Percentiles rank a stretch among this genome's conserved stretches.
Evolutionary conservation across 1,140 invertebrate species (phyloP).

Genomic region (Brachionus manjavacas): DNA sequence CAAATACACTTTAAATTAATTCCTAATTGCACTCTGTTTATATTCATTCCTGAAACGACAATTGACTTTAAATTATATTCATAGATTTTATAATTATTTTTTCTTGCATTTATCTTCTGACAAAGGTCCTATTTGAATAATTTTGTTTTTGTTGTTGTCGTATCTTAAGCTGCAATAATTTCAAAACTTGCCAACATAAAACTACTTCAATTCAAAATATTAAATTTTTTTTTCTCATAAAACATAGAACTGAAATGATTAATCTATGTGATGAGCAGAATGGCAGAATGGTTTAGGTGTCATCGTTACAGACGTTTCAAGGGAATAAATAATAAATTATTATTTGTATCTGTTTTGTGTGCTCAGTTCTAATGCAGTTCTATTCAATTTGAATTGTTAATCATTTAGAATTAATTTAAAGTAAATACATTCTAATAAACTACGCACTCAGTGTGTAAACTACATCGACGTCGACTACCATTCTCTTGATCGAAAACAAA

Average conservation of each 20-base stretch:
- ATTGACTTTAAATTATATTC: neutral
- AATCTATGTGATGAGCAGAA: neutral
- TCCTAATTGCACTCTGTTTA: neutral
- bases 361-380: neutral
- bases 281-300: neutral
- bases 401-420: neutral
- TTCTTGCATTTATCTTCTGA: neutral
- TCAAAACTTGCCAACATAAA: neutral
- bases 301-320: neutral
- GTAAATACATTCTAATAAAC: neutral
- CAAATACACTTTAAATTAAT: neutral
- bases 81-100: neutral
- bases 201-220: too few relatives aligned
- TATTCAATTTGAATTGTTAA: neutral
- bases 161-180: neutral
- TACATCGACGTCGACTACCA: neutral
- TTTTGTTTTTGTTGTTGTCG: neutral
- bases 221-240: too few relatives aligned
- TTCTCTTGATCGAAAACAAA: neutral
- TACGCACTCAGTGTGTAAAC: neutral
- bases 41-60: neutral
- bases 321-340: neutral
- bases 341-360: constrained; percentile 7
- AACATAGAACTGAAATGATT: neutral
- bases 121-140: neutral